Evolutionary conservation across 1,140 invertebrate genomes (phyloP).

Genomic region (Diorhabda sublineata): DNA sequence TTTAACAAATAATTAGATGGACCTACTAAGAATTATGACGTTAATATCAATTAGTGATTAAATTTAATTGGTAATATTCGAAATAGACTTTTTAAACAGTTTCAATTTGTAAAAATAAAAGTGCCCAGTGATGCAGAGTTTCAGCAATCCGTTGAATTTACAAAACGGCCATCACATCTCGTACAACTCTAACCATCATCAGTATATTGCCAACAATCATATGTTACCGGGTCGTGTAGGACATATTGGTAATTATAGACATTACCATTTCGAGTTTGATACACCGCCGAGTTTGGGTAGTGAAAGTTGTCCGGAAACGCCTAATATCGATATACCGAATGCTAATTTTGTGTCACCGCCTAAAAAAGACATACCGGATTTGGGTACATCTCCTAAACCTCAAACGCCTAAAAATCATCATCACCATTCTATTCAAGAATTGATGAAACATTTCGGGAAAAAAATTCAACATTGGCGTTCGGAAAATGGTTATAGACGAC

Average conservation of each 20-base stretch:
- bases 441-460: constrained; percentile 67
- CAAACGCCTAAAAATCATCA: constrained; percentile 48
- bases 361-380: constrained; percentile 20
- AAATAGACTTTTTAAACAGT: background rate
- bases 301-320: constrained; percentile 40
- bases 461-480: constrained; percentile 59
- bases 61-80: too few species aligned
- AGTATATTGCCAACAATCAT: constrained; percentile 6
- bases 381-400: constrained; percentile 41
- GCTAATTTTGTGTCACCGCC: constrained; percentile 43
- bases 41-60: too few species aligned
- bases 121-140: constrained; percentile 31
- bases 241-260: constrained; percentile 26
- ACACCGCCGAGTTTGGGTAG: constrained; percentile 28
- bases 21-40: too few species aligned
- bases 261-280: constrained; percentile 27
- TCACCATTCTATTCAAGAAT: constrained; percentile 66
- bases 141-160: constrained; percentile 32
- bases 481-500: constrained; percentile 47
- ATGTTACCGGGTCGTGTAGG: constrained; percentile 16
- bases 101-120: background rate
- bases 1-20: too few species aligned
- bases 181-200: constrained; percentile 10
- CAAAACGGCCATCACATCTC: constrained; percentile 13
- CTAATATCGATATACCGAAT: constrained; percentile 26